Conservation (phyloP, 1,140 invertebrate species). For the Caenorhabditis latens region DNA sequence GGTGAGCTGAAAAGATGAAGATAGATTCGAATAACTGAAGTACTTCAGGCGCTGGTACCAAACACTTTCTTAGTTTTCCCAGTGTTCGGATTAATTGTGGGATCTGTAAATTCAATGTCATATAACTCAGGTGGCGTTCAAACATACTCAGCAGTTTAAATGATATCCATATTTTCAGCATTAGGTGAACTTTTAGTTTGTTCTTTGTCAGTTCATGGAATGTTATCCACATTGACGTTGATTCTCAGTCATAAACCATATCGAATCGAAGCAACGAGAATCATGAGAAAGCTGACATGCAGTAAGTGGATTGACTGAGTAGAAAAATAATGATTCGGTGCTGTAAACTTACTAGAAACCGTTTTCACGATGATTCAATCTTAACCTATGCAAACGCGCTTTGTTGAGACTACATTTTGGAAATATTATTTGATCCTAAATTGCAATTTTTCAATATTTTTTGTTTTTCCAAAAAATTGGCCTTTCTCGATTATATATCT, state of each 20-base stretch:
- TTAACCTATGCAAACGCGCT: no score
- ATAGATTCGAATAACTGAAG: no score
- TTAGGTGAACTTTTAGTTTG: not conserved
- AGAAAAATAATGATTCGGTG: no score
- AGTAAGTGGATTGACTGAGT: not conserved
- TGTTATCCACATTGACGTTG: conserved; percentile 3
- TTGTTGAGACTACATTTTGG: no score
- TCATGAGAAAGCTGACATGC: not conserved
- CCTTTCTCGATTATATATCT: no score
- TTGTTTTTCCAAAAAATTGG: no score
- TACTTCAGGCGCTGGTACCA: not conserved
- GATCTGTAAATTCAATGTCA: not conserved
- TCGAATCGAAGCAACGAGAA: not conserved
- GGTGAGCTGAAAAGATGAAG: not conserved
- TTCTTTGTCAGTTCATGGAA: not conserved
- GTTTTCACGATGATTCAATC: no score
- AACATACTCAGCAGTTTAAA: not conserved
- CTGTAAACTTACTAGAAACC: no score
- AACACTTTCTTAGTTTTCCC: not conserved
- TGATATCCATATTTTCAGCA: not conserved
- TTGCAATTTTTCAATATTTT: no score
- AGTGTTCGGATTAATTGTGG: not conserved
- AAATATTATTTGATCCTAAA: no score
- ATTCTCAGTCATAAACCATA: conserved; percentile 4
- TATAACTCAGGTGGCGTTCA: not conserved